Evolutionary conservation across 1,140 invertebrate species (phyloP).

Genomic region (Drosophila cardini): DNA sequence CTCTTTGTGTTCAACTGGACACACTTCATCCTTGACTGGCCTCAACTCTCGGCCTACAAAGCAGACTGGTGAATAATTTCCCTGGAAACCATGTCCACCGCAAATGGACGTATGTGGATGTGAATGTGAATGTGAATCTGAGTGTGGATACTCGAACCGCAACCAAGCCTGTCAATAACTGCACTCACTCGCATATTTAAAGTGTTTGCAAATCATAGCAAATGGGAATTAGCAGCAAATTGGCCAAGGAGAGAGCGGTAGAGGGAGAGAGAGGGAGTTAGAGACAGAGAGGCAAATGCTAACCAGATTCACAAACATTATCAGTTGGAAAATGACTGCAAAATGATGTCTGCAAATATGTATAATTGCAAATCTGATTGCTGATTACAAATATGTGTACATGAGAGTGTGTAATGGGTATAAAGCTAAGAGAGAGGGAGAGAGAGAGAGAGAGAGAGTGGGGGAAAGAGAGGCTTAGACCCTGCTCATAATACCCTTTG

Average conservation of each 20-base stretch:
- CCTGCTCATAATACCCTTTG: not conserved
- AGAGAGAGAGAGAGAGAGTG: too few species aligned
- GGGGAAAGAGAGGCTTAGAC: too few species aligned
- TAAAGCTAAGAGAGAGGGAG: too few species aligned
- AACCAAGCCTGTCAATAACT: constrained; percentile 23
- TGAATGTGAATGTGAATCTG: constrained; percentile 3
- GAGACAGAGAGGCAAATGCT: not conserved
- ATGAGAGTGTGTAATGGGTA: not conserved
- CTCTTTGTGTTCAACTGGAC: constrained; percentile 8
- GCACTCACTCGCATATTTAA: constrained; percentile 36
- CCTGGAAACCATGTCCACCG: constrained; percentile 21
- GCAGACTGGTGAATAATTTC: constrained; percentile 31
- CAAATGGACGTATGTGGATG: constrained; percentile 15
- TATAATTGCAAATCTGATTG: constrained; percentile 8
- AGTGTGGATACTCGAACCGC: not conserved
- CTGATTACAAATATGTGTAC: constrained; percentile 3
- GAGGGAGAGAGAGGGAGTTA: not conserved
- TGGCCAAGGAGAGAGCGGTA: not conserved
- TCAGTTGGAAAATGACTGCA: not conserved
- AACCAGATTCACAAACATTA: constrained; percentile 10
- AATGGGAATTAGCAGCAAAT: constrained; percentile 32
- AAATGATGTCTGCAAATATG: constrained; percentile 8
- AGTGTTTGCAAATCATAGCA: constrained; percentile 37
- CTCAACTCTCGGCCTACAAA: constrained; percentile 28
- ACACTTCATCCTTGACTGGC: constrained; percentile 20